Conservation (phyloP, 2,888 invertebrate species). For the Clepsis dumicolana region DNA sequence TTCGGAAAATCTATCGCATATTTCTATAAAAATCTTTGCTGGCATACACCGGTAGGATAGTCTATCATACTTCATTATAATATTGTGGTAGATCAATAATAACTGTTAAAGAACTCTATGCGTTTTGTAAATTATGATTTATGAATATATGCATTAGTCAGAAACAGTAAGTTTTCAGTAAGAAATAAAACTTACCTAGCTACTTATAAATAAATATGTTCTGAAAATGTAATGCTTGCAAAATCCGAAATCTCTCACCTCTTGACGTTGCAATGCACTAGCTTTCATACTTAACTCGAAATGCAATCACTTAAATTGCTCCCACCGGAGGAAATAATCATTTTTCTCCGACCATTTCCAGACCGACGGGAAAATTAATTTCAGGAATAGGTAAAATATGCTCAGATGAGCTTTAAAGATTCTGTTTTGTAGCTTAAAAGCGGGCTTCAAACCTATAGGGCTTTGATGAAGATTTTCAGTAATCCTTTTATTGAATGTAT, state of each 20-base stretch:
- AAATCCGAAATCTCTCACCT: slow-evolving; percentile 51
- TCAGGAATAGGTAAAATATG: slow-evolving; percentile 22
- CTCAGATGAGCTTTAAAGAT: not conserved
- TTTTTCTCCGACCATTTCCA: slow-evolving; percentile 53
- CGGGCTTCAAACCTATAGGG: not conserved
- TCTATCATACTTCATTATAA: not conserved
- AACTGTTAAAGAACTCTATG: not conserved
- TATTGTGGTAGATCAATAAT: not conserved
- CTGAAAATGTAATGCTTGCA: not conserved
- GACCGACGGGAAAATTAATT: slow-evolving; percentile 54
- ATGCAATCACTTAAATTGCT: slow-evolving; percentile 60
- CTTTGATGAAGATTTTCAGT: not conserved
- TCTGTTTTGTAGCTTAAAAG: not conserved
- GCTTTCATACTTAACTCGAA: slow-evolving; percentile 63
- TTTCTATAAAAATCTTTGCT: not conserved
- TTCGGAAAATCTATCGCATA: not conserved
- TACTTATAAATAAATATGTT: not conserved
- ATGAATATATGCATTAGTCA: not conserved
- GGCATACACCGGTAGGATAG: not conserved
- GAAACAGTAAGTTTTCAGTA: not conserved
- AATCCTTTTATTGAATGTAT: not conserved
- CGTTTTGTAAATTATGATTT: not conserved
- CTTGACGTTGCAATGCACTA: slow-evolving; percentile 54
- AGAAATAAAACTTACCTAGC: too few species aligned
- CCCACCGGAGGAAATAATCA: slow-evolving; percentile 48